phyloP scores from a whole-genome alignment of 2,797 vertebrate species.

The Xenops minutus region DNA sequence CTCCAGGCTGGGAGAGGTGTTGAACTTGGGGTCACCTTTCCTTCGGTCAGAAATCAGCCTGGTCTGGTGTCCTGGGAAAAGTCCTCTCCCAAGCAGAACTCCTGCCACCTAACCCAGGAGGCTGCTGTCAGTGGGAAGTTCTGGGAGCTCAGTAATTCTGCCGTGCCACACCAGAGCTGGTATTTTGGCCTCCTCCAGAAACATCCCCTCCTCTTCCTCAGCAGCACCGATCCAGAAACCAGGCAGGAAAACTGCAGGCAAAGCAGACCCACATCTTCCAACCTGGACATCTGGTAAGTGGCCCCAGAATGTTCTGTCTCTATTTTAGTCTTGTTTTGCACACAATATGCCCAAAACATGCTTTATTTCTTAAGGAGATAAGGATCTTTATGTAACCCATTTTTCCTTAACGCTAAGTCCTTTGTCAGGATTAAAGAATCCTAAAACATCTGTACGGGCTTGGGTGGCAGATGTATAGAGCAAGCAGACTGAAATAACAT shows the following conservation, averaged over 20 bases:
- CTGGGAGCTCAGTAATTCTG: background rate
- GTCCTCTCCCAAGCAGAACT: background rate
- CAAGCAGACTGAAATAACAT: constrained; percentile 48
- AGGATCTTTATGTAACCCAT: constrained; percentile 66
- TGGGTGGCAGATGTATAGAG: constrained; percentile 23
- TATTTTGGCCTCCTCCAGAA: background rate
- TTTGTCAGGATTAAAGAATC: constrained; percentile 59
- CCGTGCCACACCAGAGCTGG: background rate
- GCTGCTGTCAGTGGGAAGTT: background rate
- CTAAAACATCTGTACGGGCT: constrained; percentile 41
- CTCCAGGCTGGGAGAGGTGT: background rate
- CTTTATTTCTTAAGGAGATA: constrained; percentile 61
- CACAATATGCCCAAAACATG: constrained; percentile 63
- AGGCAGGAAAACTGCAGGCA: background rate
- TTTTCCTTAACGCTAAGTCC: constrained; percentile 60
- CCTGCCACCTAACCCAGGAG: background rate
- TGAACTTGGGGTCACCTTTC: background rate
- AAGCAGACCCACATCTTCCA: background rate
- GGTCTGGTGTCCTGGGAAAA: background rate
- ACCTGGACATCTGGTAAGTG: constrained; percentile 51
- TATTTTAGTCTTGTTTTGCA: constrained; percentile 65
- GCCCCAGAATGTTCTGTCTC: constrained; percentile 46
- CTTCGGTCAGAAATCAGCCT: background rate
- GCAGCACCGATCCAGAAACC: background rate
- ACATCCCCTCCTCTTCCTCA: background rate